A percentile compares a stretch with the other conserved stretches of the same genome.
Conservation (phyloP, 2,888 invertebrate species). For the Aleiodes alternator region DNA sequence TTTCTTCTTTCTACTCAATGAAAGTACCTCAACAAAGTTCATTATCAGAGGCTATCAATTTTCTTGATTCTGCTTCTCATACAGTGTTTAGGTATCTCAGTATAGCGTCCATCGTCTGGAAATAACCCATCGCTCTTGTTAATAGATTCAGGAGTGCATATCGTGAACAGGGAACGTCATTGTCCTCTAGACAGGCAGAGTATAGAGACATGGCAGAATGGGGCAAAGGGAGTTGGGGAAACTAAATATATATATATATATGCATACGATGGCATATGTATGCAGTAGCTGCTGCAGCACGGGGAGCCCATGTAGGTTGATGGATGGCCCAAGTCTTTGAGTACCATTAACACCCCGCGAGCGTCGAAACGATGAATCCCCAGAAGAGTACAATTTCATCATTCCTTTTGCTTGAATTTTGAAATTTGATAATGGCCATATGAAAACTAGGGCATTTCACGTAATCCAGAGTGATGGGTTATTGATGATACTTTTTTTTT, state of each 20-base stretch:
- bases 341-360: conserved; percentile 65
- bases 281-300: conserved; percentile 56
- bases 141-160: conserved; percentile 66
- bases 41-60: conserved; percentile 22
- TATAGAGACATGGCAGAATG: conserved; percentile 48
- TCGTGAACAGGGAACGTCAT: conserved; percentile 54
- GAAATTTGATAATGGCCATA: too few relatives aligned
- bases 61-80: conserved; percentile 7
- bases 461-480: too few relatives aligned
- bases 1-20: background rate
- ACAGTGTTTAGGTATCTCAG: conserved; percentile 13
- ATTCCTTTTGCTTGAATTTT: background rate
- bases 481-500: background rate
- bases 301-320: conserved; percentile 60
- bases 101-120: conserved; percentile 20
- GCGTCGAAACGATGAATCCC: conserved; percentile 42
- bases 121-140: conserved; percentile 64
- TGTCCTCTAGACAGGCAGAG: conserved; percentile 51
- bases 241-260: conserved; percentile 42
- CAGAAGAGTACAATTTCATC: conserved; percentile 25
- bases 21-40: conserved; percentile 7
- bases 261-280: conserved; percentile 48
- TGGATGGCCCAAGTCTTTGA: conserved; percentile 63
- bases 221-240: conserved; percentile 38
- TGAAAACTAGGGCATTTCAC: too few relatives aligned